Evolutionary conservation across 2,888 invertebrate genomes (phyloP), one percentile per base, ranked within the genome.

Genomic region (Lasioglossum oenotherae): DNA sequence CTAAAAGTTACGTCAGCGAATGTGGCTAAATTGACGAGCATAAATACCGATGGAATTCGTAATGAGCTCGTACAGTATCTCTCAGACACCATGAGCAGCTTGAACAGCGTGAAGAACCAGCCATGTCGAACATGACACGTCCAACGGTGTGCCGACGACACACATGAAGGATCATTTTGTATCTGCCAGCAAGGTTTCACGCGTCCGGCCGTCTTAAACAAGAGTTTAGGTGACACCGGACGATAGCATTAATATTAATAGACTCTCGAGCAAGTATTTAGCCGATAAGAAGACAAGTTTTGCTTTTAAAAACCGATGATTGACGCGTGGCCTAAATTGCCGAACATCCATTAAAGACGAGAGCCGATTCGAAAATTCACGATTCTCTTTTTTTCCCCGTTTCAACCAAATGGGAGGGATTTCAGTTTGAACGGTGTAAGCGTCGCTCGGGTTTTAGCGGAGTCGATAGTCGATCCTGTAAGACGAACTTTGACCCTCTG

Each of bases 401-500:
- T 10, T 38, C 6, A 23, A 23, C n/a, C n/a, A 35, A 46, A 2
- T 27, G 35, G 67, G 35, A 35, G 67, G 67, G 35, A 23, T 69
- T 23, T 69, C 31, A 38, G 38, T 38, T 4, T 0, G 69, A 38
- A 6, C 75, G 41, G 82, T 81, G 84, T 72, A 23, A 41, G 31
- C 16, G 74, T 38, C 64, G 49, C 31, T 10, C 38, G 23, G 71
- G 69, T 74, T 83, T 60, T 60, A 53, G 80, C 1, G 27, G 81
- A 78, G 73, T 74, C 44, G 81, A 84, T 86, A 38, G 79, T 84
- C 79, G 81, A 84, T 64, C 73, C 49, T 53, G 82, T 78, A 77
- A 81, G 82, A 77, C 85, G 91, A 92, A 92, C 91, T 92, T 85
- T 91, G 88, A 92, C 89, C 91, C 77, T 74, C 38, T 80, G 82